A percentile compares a stretch with the other conserved stretches of the same genome.
Evolutionary conservation across 1,140 invertebrate genomes (phyloP).

Genomic region (Zaprionus camerounensis): DNA sequence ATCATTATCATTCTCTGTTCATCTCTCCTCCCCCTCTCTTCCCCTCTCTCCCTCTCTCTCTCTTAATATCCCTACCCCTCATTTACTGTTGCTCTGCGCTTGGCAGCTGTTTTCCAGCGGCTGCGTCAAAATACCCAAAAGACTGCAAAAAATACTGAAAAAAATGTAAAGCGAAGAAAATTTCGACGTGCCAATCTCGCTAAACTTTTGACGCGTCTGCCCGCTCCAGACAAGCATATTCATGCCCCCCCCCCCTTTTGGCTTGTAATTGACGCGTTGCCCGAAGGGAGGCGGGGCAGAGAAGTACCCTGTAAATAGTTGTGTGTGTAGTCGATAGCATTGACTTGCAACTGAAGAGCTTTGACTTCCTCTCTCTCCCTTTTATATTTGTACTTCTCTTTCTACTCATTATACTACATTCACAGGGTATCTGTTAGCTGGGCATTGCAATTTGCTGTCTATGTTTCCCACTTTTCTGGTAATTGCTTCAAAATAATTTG

Average conservation of each 20-base stretch:
- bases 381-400: neutral
- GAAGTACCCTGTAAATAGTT: constrained; percentile 3
- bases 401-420: neutral
- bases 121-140: constrained; percentile 34
- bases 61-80: constrained; percentile 2
- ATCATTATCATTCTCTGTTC: constrained; percentile 59
- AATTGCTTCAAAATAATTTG: constrained; percentile 77
- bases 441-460: neutral
- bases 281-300: constrained; percentile 19
- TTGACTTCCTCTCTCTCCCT: neutral
- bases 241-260: constrained; percentile 20
- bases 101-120: constrained; percentile 59
- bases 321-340: neutral
- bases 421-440: neutral
- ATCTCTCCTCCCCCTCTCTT: constrained; percentile 15
- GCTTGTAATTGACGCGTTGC: constrained; percentile 60
- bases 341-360: neutral
- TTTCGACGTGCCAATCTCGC: constrained; percentile 39
- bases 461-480: constrained; percentile 20
- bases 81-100: constrained; percentile 37
- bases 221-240: neutral
- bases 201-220: constrained; percentile 30
- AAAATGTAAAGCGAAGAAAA: constrained; percentile 5
- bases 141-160: neutral
- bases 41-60: constrained; percentile 12